Evolutionary conservation across 2,113 vertebrate genomes (phyloP).

Genomic region (Hepsetus odoe): DNA sequence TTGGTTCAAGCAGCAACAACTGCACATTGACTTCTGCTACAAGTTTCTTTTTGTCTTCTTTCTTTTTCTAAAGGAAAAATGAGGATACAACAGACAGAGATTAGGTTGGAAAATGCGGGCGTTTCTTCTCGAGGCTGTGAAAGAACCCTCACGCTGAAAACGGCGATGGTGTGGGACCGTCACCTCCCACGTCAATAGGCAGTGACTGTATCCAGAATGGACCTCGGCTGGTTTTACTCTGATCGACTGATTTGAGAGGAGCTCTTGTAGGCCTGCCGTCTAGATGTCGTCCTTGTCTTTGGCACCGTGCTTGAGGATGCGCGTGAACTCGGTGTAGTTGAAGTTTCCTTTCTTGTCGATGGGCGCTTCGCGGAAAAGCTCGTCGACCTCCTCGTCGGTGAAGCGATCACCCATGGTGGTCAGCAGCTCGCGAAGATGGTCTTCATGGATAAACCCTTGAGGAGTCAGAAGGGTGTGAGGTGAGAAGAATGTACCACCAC

Average conservation of each 20-base stretch:
- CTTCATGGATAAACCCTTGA: slow-evolving; percentile 52
- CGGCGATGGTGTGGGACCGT: neutral
- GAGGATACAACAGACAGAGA: neutral
- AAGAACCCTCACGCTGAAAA: neutral
- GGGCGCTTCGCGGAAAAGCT: slow-evolving; percentile 52
- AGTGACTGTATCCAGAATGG: neutral
- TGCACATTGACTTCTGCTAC: no score
- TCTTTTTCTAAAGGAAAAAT: no score
- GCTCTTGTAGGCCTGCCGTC: neutral
- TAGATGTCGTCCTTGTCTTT: slow-evolving; percentile 57
- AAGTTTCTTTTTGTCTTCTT: no score
- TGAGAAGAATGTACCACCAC: neutral
- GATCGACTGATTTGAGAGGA: slow-evolving; percentile 3
- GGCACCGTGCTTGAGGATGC: slow-evolving; percentile 57
- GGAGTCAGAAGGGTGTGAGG: neutral
- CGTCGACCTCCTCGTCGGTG: slow-evolving; percentile 56
- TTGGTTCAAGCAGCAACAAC: no score
- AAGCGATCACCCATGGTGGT: slow-evolving; percentile 58
- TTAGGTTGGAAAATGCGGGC: neutral
- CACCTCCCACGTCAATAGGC: neutral
- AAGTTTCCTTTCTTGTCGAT: slow-evolving; percentile 58
- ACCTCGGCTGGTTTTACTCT: neutral
- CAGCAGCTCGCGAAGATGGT: slow-evolving; percentile 53
- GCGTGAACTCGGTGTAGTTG: slow-evolving; percentile 56
- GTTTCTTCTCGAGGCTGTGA: neutral